Percentiles rank a stretch among this genome's conserved stretches.
These are phyloP conservation scores for Drosophila baimaii DNA, from an alignment of 1,140 invertebrate species.

Conservation along the genomic window DNA sequence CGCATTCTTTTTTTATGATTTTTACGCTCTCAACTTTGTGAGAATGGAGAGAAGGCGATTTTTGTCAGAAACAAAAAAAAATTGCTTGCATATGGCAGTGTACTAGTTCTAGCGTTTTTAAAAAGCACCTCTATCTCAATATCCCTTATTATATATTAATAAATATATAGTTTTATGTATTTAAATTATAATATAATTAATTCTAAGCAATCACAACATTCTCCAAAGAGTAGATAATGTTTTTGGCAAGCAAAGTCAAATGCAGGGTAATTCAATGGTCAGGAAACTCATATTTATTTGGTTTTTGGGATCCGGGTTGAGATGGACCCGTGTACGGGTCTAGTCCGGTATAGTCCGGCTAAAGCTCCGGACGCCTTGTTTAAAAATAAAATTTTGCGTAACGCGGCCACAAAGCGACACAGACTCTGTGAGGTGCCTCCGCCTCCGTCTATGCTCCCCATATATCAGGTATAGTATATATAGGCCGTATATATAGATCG, in stretches of 20 bases:
- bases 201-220: background rate
- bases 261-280: background rate
- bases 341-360: constrained; percentile 59
- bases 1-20: too few relatives aligned
- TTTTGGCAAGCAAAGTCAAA: rapidly evolving
- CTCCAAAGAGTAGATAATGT: background rate
- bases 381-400: constrained; percentile 84
- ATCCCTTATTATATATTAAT: too few relatives aligned
- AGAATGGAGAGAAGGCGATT: too few relatives aligned
- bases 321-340: constrained; percentile 41
- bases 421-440: constrained; percentile 25
- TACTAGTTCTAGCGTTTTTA: too few relatives aligned
- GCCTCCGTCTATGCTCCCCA: constrained; percentile 12
- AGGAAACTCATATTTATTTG: constrained; percentile 17
- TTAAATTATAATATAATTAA: background rate
- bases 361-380: constrained; percentile 66
- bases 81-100: too few relatives aligned
- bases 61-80: too few relatives aligned
- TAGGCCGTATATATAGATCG: constrained; percentile 44
- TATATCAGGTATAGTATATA: constrained; percentile 44
- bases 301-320: constrained; percentile 17
- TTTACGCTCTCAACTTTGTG: too few relatives aligned
- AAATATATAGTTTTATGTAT: too few relatives aligned
- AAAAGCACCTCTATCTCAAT: too few relatives aligned
- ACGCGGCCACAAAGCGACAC: constrained; percentile 59